Evolutionary conservation across 2,113 vertebrate species (phyloP).

Genomic region (Saguinus imperator): DNA sequence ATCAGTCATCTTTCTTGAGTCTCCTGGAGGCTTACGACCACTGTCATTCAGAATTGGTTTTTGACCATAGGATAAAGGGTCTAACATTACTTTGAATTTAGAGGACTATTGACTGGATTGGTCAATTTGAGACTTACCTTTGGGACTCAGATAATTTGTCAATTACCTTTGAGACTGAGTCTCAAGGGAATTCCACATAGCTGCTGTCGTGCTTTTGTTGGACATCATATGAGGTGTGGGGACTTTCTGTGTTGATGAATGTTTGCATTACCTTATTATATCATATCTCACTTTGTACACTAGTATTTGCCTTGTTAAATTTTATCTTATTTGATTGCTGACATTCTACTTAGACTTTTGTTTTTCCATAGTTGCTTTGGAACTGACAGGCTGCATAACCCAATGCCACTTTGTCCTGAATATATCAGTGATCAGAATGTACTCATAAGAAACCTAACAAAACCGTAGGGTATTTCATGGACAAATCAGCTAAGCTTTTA

Average conservation of each 20-base stretch:
- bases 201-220: not conserved
- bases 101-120: no score
- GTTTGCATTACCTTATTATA: not conserved
- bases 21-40: not conserved
- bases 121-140: no score
- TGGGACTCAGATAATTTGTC: no score
- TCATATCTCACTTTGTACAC: not conserved
- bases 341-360: not conserved
- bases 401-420: not conserved
- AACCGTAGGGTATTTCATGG: not conserved
- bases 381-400: no score
- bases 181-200: not conserved
- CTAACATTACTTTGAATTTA: not conserved
- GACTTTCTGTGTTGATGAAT: not conserved
- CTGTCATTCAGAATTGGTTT: not conserved
- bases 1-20: not conserved
- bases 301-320: not conserved
- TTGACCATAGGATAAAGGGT: no score
- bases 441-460: not conserved
- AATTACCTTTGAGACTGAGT: not conserved
- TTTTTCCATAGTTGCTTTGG: not conserved
- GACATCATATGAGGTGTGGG: no score
- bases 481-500: not conserved
- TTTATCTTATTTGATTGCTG: not conserved
- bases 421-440: not conserved